These are phyloP conservation scores for Sceliomorpha sp. DNA, from an alignment of 2,888 invertebrate genomes.

Conservation along the genomic window DNA sequence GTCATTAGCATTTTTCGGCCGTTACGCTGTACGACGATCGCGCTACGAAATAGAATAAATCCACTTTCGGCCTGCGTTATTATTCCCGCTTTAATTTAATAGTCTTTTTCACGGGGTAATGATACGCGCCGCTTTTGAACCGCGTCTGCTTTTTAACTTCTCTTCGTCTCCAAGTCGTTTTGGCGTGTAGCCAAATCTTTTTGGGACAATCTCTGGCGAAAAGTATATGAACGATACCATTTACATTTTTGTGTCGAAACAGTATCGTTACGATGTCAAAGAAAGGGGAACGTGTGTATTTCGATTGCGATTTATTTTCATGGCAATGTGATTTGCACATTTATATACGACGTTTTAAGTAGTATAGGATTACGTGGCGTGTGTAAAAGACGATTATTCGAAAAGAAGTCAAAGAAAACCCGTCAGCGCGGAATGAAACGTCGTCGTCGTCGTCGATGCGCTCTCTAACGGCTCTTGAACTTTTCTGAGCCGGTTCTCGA, in stretches of 20 bases:
- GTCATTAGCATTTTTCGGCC: conserved; percentile 35
- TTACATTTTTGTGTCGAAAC: too few species aligned
- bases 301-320: too few species aligned
- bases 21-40: conserved; percentile 1
- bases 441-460: conserved; percentile 27
- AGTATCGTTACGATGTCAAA: too few species aligned
- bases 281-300: too few species aligned
- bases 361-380: too few species aligned
- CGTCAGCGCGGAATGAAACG: background rate
- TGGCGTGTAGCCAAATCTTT: background rate
- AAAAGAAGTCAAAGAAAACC: conserved; percentile 5
- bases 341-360: too few species aligned
- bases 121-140: conserved; percentile 4
- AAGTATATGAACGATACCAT: too few species aligned
- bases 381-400: too few species aligned
- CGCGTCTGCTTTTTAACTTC: background rate
- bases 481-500: conserved; percentile 44
- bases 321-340: too few species aligned
- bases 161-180: background rate
- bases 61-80: conserved; percentile 21
- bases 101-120: background rate
- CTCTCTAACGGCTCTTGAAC: conserved; percentile 48
- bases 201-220: too few species aligned
- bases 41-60: conserved; percentile 20
- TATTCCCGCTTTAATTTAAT: conserved; percentile 10